Percentiles rank a stretch among this genome's conserved stretches.
These are phyloP conservation scores for Apis mellifera DNA, from an alignment of 1,140 invertebrate species.

Conservation along the genomic window Amel_HAv3.1 CM009944.2:4846001-4846500, in stretches of 20 bases:
- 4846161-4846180: not conserved
- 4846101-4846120: not conserved
- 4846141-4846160: too few relatives aligned
- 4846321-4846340: not conserved
- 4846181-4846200: not conserved
- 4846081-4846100: constrained; percentile 85
- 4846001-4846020: constrained; percentile 96
- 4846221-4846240: not conserved
- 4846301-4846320: too few relatives aligned
- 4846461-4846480: too few relatives aligned
- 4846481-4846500: too few relatives aligned
- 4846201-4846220: not conserved
- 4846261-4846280: not conserved
- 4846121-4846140: not conserved
- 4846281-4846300: not conserved
- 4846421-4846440: too few relatives aligned
- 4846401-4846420: too few relatives aligned
- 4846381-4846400: not conserved
- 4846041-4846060: constrained; percentile 85
- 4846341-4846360: not conserved
- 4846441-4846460: too few relatives aligned
- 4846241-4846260: not conserved
- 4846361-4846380: too few relatives aligned
- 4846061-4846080: constrained; percentile 88
- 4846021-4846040: constrained; percentile 90